These are phyloP conservation scores for Lophura nycthemera DNA, from an alignment of 2,113 vertebrate species.

Conservation along the genomic window DNA sequence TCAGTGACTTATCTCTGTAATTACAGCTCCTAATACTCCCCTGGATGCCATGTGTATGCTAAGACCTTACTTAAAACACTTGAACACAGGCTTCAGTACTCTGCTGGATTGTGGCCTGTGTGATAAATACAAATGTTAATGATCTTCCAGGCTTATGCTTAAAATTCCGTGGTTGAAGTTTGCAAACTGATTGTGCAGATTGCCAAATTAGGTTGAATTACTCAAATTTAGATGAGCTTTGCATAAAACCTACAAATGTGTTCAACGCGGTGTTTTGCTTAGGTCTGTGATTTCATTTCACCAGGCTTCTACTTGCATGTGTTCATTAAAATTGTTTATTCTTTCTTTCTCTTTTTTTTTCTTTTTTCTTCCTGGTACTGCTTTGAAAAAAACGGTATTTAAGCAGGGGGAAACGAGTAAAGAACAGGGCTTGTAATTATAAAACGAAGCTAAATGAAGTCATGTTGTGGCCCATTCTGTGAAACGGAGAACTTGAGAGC, in stretches of 20 bases:
- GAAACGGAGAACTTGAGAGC: neutral
- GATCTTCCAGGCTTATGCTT: slow-evolving; percentile 58
- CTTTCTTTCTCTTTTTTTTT: neutral
- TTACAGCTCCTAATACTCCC: neutral
- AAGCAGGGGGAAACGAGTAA: slow-evolving; percentile 39
- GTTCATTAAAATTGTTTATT: slow-evolving; percentile 64
- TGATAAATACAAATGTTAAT: slow-evolving; percentile 64
- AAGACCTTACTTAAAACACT: slow-evolving; percentile 29
- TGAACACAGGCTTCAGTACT: slow-evolving; percentile 12
- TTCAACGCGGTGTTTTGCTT: slow-evolving; percentile 62
- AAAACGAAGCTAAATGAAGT: slow-evolving; percentile 28
- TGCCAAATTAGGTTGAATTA: slow-evolving; percentile 71
- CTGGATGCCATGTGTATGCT: neutral
- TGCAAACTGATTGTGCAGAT: slow-evolving; percentile 72
- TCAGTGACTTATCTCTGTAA: slow-evolving; percentile 1
- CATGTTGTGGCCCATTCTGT: neutral
- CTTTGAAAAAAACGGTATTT: slow-evolving; percentile 60
- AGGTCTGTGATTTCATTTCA: slow-evolving; percentile 66
- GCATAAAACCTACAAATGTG: slow-evolving; percentile 72
- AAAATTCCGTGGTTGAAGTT: slow-evolving; percentile 69
- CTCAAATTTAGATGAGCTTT: slow-evolving; percentile 69
- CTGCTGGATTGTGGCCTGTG: slow-evolving; percentile 4
- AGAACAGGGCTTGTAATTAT: slow-evolving; percentile 47
- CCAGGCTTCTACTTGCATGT: slow-evolving; percentile 58
- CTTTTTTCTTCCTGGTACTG: neutral